Evolutionary conservation across 1,140 invertebrate species (phyloP).

Genomic region (Diachasmimorpha longicaudata): DNA sequence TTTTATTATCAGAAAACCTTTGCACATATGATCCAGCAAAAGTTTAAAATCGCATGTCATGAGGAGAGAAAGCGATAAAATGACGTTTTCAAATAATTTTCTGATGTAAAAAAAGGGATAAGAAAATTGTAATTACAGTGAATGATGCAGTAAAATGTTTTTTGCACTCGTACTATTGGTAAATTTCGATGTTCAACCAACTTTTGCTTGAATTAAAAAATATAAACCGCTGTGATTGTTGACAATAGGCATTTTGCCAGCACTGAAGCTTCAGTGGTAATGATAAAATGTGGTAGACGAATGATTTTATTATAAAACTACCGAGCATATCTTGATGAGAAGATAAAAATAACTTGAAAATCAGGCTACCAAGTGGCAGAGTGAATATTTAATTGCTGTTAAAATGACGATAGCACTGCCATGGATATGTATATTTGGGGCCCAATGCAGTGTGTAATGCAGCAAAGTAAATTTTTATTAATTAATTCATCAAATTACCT

Average conservation of each 20-base stretch:
- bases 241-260: not conserved
- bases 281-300: not conserved
- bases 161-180: no score
- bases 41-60: no score
- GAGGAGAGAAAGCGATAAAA: no score
- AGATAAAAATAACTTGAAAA: not conserved
- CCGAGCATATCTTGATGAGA: not conserved
- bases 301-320: not conserved
- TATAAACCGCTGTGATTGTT: no score
- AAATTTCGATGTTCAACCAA: no score
- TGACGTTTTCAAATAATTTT: no score
- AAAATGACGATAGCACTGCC: not conserved
- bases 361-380: not conserved
- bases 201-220: no score
- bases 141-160: no score
- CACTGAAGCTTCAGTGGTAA: not conserved
- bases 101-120: no score
- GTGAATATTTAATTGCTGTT: not conserved
- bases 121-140: no score
- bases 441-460: slow-evolving; percentile 21
- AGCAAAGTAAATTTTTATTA: slow-evolving; percentile 7
- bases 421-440: not conserved
- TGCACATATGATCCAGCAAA: no score
- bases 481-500: slow-evolving; percentile 46
- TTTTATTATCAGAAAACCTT: no score